A percentile compares a stretch with the other conserved stretches of the same genome.
phyloP scores from a whole-genome alignment of 2,888 invertebrate species.

The Chromoteleia sp. region DNA sequence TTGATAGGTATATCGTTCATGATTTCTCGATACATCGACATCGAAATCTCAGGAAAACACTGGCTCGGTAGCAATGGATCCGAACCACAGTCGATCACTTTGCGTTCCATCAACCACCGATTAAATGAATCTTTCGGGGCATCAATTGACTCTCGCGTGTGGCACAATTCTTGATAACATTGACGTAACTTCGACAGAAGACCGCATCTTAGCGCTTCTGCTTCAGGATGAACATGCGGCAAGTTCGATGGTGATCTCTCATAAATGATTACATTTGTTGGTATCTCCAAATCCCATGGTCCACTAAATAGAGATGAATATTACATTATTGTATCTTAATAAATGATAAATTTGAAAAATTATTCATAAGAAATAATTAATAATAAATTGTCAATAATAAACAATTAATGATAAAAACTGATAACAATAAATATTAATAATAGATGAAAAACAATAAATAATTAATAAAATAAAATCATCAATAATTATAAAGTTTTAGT shows the following conservation, averaged over 20 bases:
- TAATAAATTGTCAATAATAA: too few relatives aligned
- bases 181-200: slow-evolving; percentile 93
- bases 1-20: slow-evolving; percentile 99
- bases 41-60: slow-evolving; percentile 96
- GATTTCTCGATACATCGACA: slow-evolving; percentile 98
- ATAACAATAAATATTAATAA: too few relatives aligned
- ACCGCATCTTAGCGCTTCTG: slow-evolving; percentile 94
- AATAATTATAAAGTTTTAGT: too few relatives aligned
- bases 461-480: too few relatives aligned
- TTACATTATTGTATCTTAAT: neutral
- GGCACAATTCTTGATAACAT: slow-evolving; percentile 97
- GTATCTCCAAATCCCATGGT: slow-evolving; percentile 97
- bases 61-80: slow-evolving; percentile 96
- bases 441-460: too few relatives aligned
- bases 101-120: slow-evolving; percentile 97
- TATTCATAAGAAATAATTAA: too few relatives aligned
- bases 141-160: slow-evolving; percentile 96
- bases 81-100: slow-evolving; percentile 91
- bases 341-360: too few relatives aligned
- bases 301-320: slow-evolving; percentile 85
- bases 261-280: slow-evolving; percentile 95
- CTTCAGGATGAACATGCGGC: slow-evolving; percentile 97
- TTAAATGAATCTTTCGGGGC: slow-evolving; percentile 98
- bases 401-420: too few relatives aligned
- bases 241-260: slow-evolving; percentile 94